A percentile compares a stretch with the other conserved stretches of the same genome.
Conservation (phyloP, 2,797 vertebrate species). For the Gorsachius magnificus region DNA sequence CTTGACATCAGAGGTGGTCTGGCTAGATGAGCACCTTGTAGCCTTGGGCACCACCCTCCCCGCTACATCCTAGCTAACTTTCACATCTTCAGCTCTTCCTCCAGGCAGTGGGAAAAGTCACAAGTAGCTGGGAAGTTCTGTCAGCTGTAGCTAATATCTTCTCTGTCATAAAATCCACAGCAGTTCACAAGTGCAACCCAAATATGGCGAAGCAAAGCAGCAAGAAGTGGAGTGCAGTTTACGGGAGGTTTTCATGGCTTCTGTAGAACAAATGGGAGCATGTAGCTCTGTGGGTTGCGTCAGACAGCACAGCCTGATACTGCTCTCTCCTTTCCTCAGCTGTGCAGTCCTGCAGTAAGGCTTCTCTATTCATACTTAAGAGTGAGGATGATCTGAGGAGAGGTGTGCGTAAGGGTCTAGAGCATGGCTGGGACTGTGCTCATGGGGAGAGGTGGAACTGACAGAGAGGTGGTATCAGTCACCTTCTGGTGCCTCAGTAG, state of each 20-base stretch:
- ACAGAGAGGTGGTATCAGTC: background rate
- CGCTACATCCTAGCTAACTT: background rate
- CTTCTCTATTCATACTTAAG: background rate
- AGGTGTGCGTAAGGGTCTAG: background rate
- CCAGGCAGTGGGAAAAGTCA: background rate
- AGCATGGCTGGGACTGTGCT: background rate
- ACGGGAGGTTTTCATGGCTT: background rate
- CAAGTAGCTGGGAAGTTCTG: background rate
- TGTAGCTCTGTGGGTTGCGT: background rate
- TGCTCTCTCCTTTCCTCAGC: background rate
- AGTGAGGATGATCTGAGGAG: background rate
- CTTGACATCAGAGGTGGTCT: background rate
- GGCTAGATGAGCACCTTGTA: background rate
- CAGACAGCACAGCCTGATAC: background rate
- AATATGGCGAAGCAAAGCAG: background rate
- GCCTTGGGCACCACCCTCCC: background rate
- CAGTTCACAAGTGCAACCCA: background rate
- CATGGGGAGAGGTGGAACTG: background rate
- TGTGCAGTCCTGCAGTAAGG: background rate
- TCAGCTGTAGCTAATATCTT: background rate
- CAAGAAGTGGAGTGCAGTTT: background rate
- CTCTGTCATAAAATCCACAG: background rate
- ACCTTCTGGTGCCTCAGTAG: background rate
- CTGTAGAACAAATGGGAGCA: background rate
- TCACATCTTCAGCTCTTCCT: background rate